These are phyloP conservation scores for Mormyrus proboscirostris DNA, from an alignment of 2,797 vertebrate species.

Conservation along the genomic window DNA sequence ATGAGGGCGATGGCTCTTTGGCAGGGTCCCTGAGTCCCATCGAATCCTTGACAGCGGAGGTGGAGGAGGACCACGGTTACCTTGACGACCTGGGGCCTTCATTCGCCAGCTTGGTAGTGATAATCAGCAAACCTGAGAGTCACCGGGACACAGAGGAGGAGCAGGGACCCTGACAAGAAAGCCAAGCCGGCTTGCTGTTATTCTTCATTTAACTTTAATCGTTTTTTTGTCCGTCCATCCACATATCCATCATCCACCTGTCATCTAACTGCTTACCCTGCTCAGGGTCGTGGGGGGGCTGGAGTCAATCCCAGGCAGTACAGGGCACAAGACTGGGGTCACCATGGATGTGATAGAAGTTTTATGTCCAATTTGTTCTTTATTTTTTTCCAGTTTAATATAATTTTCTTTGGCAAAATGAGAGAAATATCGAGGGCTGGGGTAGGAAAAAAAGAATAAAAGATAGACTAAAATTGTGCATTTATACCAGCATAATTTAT, in stretches of 20 bases:
- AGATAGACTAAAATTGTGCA: neutral
- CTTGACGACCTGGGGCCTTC: constrained; percentile 91
- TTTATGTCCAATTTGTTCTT: neutral
- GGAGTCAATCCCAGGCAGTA: neutral
- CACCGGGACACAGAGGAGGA: constrained; percentile 44
- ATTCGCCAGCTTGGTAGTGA: constrained; percentile 88
- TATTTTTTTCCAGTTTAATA: neutral
- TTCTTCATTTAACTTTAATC: neutral
- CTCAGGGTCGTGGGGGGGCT: neutral
- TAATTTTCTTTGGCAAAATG: neutral
- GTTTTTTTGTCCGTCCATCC: neutral
- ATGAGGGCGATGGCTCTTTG: constrained; percentile 85
- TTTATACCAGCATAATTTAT: neutral
- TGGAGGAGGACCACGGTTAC: constrained; percentile 85
- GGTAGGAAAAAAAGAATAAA: neutral
- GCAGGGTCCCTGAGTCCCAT: constrained; percentile 95
- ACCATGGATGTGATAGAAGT: neutral
- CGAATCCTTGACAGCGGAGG: constrained; percentile 73
- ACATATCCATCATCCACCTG: neutral
- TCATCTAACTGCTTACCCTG: neutral
- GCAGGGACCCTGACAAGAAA: neutral
- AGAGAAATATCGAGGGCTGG: neutral
- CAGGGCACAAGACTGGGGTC: neutral
- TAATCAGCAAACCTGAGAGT: constrained; percentile 80
- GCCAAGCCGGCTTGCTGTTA: neutral